phyloP scores from a whole-genome alignment of 2,797 vertebrate species.

The Enteromius afrohamiltoni region DNA sequence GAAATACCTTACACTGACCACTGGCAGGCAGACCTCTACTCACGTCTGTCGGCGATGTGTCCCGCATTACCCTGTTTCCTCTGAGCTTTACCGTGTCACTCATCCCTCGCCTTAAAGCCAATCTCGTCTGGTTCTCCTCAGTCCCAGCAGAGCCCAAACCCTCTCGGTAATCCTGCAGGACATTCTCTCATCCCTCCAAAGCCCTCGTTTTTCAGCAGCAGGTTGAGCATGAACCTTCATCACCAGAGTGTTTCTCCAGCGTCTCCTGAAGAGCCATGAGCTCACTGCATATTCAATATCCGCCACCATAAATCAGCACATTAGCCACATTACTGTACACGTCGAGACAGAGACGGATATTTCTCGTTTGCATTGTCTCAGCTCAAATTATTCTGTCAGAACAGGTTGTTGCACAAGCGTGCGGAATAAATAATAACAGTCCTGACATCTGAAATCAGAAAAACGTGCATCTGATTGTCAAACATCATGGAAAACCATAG shows the following conservation, averaged over 20 bases:
- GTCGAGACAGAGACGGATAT: constrained; percentile 62
- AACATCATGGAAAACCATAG: not conserved
- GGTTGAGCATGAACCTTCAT: constrained; percentile 37
- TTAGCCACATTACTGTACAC: constrained; percentile 68
- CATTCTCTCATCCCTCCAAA: constrained; percentile 20
- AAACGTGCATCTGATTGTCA: constrained; percentile 5
- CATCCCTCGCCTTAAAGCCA: not conserved
- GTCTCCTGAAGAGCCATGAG: constrained; percentile 63
- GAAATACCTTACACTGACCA: not conserved
- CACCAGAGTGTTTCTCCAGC: not conserved
- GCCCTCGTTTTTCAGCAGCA: constrained; percentile 29
- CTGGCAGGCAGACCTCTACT: not conserved
- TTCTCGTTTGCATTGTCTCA: constrained; percentile 50
- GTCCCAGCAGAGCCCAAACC: constrained; percentile 3
- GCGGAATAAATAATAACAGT: not conserved
- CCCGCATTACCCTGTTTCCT: constrained; percentile 9
- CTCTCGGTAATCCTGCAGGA: not conserved
- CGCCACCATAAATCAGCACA: constrained; percentile 67
- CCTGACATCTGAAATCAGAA: constrained; percentile 22
- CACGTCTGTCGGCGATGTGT: not conserved
- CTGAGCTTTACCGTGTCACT: constrained; percentile 14
- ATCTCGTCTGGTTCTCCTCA: constrained; percentile 18
- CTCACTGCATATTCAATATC: constrained; percentile 63
- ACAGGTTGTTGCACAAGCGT: constrained; percentile 6
- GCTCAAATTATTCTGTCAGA: constrained; percentile 16